Conservation (phyloP, 2,888 invertebrate species). For the Tenthredo mesomela region DNA sequence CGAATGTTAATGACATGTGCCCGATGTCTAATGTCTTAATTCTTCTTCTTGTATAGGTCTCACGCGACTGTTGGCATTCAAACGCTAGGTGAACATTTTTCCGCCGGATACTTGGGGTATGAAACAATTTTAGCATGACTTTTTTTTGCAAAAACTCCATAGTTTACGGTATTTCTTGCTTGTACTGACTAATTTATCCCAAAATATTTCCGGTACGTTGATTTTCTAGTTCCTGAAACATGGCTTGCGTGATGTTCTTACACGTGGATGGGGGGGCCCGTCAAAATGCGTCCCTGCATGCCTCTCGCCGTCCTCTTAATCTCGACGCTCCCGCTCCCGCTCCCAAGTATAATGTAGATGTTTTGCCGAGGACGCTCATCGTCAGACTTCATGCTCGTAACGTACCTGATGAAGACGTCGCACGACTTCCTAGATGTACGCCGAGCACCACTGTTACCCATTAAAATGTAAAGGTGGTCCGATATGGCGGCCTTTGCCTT, state of each 20-base stretch:
- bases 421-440: conserved; percentile 40
- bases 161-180: neutral
- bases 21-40: neutral
- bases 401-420: conserved; percentile 38
- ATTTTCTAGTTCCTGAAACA: neutral
- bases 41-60: neutral
- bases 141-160: neutral
- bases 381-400: neutral
- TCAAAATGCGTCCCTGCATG: conserved; percentile 49
- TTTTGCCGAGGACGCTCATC: conserved; percentile 49
- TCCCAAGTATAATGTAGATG: conserved; percentile 44
- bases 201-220: neutral
- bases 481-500: conserved; percentile 48
- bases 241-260: neutral
- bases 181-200: too few species aligned
- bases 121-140: neutral
- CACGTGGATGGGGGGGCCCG: conserved; percentile 21
- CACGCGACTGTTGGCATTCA: neutral
- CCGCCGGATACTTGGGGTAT: too few species aligned
- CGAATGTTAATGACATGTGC: neutral
- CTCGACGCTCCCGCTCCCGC: neutral
- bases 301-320: conserved; percentile 41
- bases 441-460: conserved; percentile 53
- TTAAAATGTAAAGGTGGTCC: conserved; percentile 54
- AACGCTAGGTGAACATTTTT: neutral